Evolutionary conservation across 2,888 invertebrate species (phyloP), one percentile per base, ranked within the genome.

Genomic region (Lochmaea capreae): DNA sequence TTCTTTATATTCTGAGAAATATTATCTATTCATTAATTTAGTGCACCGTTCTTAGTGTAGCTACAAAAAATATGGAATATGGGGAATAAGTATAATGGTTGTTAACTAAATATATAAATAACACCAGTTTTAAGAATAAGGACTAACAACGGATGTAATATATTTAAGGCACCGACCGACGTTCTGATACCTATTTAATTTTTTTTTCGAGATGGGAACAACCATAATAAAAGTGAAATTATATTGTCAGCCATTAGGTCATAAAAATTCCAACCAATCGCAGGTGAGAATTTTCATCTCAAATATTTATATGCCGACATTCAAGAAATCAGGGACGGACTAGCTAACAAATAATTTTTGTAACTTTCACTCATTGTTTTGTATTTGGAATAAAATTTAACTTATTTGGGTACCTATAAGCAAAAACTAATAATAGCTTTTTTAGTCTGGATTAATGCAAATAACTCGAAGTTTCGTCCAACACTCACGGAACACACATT

Each of bases 201-300:
- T 68, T 70, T 70, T 62, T 39, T 39, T 62, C 33, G 22, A 42
- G 68, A 39, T 58, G 46, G 62, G 54, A 57, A 58, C 58, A 70
- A 71, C 71, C 65, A 74, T 65, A 74, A 74, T 73, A 76, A 74
- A 76, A 76, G 74, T 76, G 76, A 76, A 76, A 76, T 76, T 74
- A 67, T 73, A 74, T 71, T 71, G 71, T 67, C 74, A 65, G 75
- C 75, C 75, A 75, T 72, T 75, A 39, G 61, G 74, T 61, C 68
- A 76, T 76, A 76, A 74, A 76, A 74, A 69, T 72, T 49, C 72
- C 63, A 66, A 68, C 76, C 76, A 77, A 76, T 74, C 65, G 72
- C 39, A 65, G 65, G 18, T 16, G 54, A 74, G 67, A 63, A 74
- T 67, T 74, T 77, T 73, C 74, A 77, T 73, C 74, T 74, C 73